phyloP scores from a whole-genome alignment of 2,113 vertebrate genomes.

The Oxyruncus cristatus region DNA sequence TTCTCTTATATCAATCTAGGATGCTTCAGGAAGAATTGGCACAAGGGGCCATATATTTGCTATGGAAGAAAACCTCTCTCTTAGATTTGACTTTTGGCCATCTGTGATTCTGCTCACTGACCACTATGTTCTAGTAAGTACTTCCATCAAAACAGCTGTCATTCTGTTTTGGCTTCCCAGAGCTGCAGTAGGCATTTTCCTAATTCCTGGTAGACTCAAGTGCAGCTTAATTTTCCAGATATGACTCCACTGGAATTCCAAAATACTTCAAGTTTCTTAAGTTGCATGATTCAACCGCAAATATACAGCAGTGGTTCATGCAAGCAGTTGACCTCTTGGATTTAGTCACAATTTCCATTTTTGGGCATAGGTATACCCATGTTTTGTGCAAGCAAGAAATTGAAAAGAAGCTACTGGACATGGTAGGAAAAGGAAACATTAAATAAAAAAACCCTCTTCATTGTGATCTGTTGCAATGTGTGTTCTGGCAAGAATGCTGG shows the following conservation, averaged over 20 bases:
- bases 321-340: background rate
- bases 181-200: background rate
- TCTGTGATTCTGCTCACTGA: constrained; percentile 93
- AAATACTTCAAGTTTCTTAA: background rate
- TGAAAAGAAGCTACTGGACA: background rate
- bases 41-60: constrained; percentile 83
- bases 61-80: constrained; percentile 79
- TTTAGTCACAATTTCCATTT: background rate
- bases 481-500: background rate
- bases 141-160: background rate
- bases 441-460: background rate
- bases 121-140: constrained; percentile 83
- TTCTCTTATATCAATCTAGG: constrained; percentile 71
- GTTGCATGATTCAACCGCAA: background rate
- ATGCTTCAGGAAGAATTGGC: constrained; percentile 79
- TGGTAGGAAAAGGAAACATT: background rate
- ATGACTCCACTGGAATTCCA: background rate
- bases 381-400: background rate
- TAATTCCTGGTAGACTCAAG: background rate
- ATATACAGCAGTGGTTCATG: background rate
- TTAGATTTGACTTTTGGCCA: constrained; percentile 82
- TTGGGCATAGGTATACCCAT: background rate
- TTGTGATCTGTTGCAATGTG: background rate
- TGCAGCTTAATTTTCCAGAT: background rate
- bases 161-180: background rate